These are phyloP conservation scores for Scaptomyza polygonia DNA, from an alignment of 2,888 invertebrate species.

Conservation along the genomic window DNA sequence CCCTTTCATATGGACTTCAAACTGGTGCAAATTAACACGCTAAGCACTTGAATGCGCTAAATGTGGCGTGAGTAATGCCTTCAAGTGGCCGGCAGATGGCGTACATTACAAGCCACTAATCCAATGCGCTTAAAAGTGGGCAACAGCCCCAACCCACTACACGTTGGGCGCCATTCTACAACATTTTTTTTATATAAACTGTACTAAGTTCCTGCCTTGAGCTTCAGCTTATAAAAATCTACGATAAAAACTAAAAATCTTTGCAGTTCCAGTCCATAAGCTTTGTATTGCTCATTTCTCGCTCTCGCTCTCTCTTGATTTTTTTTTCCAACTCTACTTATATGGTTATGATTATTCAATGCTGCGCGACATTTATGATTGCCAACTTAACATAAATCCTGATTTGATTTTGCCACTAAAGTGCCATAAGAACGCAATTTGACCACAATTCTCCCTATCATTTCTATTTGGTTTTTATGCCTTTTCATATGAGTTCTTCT, in stretches of 20 bases:
- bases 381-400: slow-evolving; percentile 82
- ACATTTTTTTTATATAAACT: too few relatives aligned
- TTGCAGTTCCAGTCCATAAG: slow-evolving; percentile 31
- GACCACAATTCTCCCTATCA: slow-evolving; percentile 34
- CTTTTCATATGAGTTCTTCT: slow-evolving; percentile 7
- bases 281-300: slow-evolving; percentile 19
- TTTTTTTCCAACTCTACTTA: background rate
- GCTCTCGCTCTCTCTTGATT: background rate
- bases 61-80: slow-evolving; percentile 83
- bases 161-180: slow-evolving; percentile 20
- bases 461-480: slow-evolving; percentile 21
- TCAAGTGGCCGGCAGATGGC: slow-evolving; percentile 75
- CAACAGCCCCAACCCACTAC: background rate
- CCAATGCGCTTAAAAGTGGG: slow-evolving; percentile 39
- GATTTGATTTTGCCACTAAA: slow-evolving; percentile 82
- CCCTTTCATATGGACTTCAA: slow-evolving; percentile 27
- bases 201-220: too few relatives aligned
- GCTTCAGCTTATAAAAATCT: slow-evolving; percentile 43
- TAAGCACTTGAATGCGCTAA: slow-evolving; percentile 83
- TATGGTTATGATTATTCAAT: slow-evolving; percentile 60
- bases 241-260: slow-evolving; percentile 68
- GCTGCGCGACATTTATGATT: slow-evolving; percentile 74
- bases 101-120: slow-evolving; percentile 74
- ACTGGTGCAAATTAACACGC: slow-evolving; percentile 83
- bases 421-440: slow-evolving; percentile 77